Evolutionary conservation across 2,888 invertebrate species (phyloP).

Genomic region (Tromatobia lineatoria): DNA sequence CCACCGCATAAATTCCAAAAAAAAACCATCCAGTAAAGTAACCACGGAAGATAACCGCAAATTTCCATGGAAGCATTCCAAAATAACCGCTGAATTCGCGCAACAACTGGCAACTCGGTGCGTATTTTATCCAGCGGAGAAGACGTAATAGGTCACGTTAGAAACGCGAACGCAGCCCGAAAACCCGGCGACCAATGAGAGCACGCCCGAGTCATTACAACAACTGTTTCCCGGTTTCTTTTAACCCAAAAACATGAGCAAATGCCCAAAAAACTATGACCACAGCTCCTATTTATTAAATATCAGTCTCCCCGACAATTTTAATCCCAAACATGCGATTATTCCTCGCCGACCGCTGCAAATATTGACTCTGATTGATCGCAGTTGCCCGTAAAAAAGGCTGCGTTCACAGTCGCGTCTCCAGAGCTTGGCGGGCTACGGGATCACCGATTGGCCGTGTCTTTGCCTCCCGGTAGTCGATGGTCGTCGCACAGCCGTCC

Average conservation of each 20-base stretch:
- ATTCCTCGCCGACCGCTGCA: not conserved
- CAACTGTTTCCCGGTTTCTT: constrained; percentile 1
- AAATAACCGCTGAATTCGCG: too few species aligned
- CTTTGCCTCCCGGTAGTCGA: constrained; percentile 73
- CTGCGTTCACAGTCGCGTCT: constrained; percentile 68
- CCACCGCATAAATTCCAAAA: too few species aligned
- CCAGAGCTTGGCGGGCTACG: constrained; percentile 75
- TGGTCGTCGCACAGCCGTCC: constrained; percentile 78
- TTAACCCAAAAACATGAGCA: not conserved
- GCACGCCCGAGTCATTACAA: constrained; percentile 27
- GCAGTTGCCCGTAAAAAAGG: constrained; percentile 57
- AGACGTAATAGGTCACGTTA: constrained; percentile 48
- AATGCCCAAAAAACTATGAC: not conserved
- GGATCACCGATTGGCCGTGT: constrained; percentile 75
- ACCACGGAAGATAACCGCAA: too few species aligned
- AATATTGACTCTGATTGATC: constrained; percentile 48
- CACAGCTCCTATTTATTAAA: constrained; percentile 14
- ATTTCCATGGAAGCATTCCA: too few species aligned
- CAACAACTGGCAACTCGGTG: constrained; percentile 31
- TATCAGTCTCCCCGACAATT: not conserved
- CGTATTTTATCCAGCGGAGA: not conserved
- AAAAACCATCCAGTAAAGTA: too few species aligned
- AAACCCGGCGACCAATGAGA: constrained; percentile 34
- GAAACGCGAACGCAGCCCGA: constrained; percentile 31
- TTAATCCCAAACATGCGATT: not conserved